Base-by-base conservation (phyloP, 2,888 invertebrate species). In the Zaprionus lineosus region DNA sequence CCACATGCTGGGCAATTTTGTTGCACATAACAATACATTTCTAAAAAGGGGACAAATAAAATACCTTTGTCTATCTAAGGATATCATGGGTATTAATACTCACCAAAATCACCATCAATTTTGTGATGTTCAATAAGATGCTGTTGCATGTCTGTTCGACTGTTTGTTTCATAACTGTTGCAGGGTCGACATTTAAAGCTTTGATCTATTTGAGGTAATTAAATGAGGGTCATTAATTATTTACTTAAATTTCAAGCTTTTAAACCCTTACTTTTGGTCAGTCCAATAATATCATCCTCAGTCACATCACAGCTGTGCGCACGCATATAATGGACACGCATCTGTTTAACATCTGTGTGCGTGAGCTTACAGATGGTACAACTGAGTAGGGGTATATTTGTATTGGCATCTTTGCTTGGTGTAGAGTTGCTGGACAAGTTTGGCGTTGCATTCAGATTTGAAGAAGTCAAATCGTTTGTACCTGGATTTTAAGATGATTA, bases 1-100 rank as follows among this genome's bases (percentile, higher is more conserved):
- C 73, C 57, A 41, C 87, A 87, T 1, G 79, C 72, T 1, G 87
- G 85, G 24, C 87, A 87, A 37, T 76, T 69, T 28, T 64, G 68
- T 41, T 73, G 77, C 18, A 83, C 76, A 40, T 84, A 83, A 11
- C 84, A 71, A 55, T 69, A 78, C 57, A 77, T 68, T 58, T 81
- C 83, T 86, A 31, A 7, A 53, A 31, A 2, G 6, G 2, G 2
- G 3, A 47, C 9, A 12, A 1, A 9, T 14, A 2, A 2, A 9
- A 6, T 0, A 5, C 0, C 6, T 9, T 26, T 41, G 4, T 7
- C 3, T 14, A 31, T 3, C n/a, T n/a, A n/a, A n/a, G n/a, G n/a
- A n/a, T n/a, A n/a, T n/a, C n/a, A n/a, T n/a, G n/a, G n/a, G n/a
- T n/a, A n/a, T n/a, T n/a, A n/a, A 29, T 3, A 12, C 62, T 47